Percentiles rank a stretch among this genome's conserved stretches.
Conservation (phyloP, 2,797 vertebrate genomes). For the Sus cebifrons region DNA sequence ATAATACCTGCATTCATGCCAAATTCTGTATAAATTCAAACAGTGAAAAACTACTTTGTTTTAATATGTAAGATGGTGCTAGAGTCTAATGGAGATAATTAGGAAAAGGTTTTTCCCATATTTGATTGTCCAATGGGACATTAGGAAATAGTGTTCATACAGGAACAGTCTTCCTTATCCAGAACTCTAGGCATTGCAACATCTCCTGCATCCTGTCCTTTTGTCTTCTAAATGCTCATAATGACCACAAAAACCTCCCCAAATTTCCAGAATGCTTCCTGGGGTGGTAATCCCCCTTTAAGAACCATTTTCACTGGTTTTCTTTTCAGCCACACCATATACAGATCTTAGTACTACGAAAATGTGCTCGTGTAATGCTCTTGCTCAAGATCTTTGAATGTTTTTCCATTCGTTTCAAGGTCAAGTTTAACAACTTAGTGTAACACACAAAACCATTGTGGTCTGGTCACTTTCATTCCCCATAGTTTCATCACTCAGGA, state of each 20-base stretch:
- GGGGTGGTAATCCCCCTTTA: not conserved
- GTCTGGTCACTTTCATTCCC: not conserved
- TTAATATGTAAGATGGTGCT: slow-evolving; percentile 27
- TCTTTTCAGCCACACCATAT: not conserved
- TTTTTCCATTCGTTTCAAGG: not conserved
- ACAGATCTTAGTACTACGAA: not conserved
- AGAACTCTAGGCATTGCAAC: not conserved
- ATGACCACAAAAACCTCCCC: not conserved
- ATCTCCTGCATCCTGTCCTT: not conserved
- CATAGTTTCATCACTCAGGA: not conserved
- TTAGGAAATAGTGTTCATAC: not conserved
- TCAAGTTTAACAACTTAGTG: not conserved
- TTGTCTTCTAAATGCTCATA: not conserved
- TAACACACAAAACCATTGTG: not conserved
- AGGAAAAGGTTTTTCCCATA: not conserved
- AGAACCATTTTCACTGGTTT: not conserved
- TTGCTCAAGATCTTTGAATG: not conserved
- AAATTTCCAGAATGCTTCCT: not conserved
- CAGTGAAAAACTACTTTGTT: not conserved
- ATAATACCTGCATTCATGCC: not conserved
- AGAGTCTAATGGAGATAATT: not conserved
- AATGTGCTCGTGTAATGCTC: not conserved
- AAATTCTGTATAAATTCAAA: slow-evolving; percentile 4
- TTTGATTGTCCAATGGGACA: not conserved
- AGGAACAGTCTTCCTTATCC: not conserved